Conservation (phyloP, 2,797 vertebrate species). For the Epinephelus malabaricus region DNA sequence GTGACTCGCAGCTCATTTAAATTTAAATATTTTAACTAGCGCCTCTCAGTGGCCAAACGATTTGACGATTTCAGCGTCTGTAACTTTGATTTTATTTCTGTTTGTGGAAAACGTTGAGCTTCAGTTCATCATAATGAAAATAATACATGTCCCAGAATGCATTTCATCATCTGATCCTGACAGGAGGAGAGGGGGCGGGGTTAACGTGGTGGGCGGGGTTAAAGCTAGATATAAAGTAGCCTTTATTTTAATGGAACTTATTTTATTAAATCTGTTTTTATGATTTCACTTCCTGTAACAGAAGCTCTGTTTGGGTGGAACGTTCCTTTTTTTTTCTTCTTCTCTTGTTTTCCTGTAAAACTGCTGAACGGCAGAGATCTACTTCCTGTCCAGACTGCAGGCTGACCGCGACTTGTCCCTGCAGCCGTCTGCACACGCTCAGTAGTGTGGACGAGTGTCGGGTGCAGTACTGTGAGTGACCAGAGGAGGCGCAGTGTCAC, state of each 20-base stretch:
- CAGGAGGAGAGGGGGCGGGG: not conserved
- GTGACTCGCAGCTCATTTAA: too few relatives aligned
- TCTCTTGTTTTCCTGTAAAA: slow-evolving; percentile 1
- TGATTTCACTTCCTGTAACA: slow-evolving; percentile 2
- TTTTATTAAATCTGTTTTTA: slow-evolving; percentile 36
- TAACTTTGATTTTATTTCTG: too few relatives aligned
- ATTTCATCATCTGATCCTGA: slow-evolving; percentile 7
- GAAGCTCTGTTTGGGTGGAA: slow-evolving; percentile 6
- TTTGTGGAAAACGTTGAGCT: too few relatives aligned
- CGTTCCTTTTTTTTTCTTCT: not conserved
- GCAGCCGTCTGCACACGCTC: not conserved
- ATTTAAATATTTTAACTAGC: too few relatives aligned
- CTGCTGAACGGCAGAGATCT: slow-evolving; percentile 22
- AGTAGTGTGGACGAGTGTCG: not conserved
- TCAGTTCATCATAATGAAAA: too few relatives aligned
- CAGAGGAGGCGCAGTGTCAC: too few relatives aligned
- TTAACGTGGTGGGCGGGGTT: not conserved
- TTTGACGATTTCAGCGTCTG: too few relatives aligned
- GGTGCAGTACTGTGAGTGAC: too few relatives aligned
- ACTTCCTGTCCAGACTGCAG: slow-evolving; percentile 41
- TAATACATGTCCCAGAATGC: not conserved
- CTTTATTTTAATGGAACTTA: slow-evolving; percentile 61
- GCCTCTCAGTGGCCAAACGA: too few relatives aligned
- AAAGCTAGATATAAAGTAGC: slow-evolving; percentile 16
- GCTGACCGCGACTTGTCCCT: not conserved